Percentiles rank a stretch among this genome's conserved stretches.
phyloP scores from a whole-genome alignment of 2,797 vertebrate genomes.

The Hypotaenidia philippensis region DNA sequence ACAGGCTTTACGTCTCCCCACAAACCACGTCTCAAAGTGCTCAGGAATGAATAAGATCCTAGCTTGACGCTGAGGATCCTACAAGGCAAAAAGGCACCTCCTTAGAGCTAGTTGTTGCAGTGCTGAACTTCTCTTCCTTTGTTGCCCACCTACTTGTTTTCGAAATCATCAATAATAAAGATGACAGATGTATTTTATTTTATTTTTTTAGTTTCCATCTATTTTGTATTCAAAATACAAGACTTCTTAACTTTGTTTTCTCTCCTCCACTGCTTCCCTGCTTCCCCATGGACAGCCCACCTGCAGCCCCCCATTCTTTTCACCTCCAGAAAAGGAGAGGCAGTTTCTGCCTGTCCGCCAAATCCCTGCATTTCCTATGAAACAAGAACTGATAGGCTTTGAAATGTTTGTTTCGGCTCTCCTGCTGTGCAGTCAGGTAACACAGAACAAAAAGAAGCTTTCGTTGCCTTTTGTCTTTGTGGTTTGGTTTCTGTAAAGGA shows the following conservation, averaged over 20 bases:
- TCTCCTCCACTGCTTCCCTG: neutral
- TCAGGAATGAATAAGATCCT: neutral
- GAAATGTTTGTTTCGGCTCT: constrained; percentile 40
- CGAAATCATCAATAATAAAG: neutral
- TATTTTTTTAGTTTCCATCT: neutral
- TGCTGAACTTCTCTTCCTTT: neutral
- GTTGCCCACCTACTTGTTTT: neutral
- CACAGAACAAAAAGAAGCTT: constrained; percentile 24
- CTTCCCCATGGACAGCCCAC: neutral
- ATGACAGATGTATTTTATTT: neutral
- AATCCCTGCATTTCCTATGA: neutral
- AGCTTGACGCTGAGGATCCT: neutral
- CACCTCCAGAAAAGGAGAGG: constrained; percentile 7
- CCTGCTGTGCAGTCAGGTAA: constrained; percentile 30
- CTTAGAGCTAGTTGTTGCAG: neutral
- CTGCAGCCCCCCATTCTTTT: constrained; percentile 33
- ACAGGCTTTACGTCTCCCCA: neutral
- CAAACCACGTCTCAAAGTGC: neutral
- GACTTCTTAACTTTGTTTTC: neutral
- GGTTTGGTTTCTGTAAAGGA: constrained; percentile 9
- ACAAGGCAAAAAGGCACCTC: neutral
- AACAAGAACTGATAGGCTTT: neutral
- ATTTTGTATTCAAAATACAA: neutral
- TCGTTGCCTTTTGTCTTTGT: constrained; percentile 31
- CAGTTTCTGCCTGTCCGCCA: constrained; percentile 3